Percentiles rank a stretch among this genome's conserved stretches.
phyloP scores from a whole-genome alignment of 1,140 invertebrate species.

The Aphelinus atriplicis region DNA sequence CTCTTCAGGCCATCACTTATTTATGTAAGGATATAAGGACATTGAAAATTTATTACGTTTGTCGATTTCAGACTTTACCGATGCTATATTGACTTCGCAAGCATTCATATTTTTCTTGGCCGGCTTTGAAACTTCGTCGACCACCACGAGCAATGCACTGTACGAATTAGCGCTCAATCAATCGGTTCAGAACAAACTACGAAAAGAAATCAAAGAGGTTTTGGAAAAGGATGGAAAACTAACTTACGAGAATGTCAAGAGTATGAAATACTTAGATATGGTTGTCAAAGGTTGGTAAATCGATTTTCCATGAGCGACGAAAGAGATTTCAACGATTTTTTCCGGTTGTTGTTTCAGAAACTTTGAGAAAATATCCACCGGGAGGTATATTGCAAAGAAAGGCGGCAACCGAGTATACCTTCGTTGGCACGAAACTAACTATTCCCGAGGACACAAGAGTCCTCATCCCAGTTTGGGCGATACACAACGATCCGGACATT shows the following conservation, averaged over 20 bases:
- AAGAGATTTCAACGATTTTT: constrained; percentile 37
- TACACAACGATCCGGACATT: constrained; percentile 71
- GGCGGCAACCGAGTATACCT: constrained; percentile 56
- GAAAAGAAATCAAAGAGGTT: constrained; percentile 58
- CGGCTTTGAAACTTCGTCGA: constrained; percentile 69
- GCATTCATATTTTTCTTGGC: constrained; percentile 61
- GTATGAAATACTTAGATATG: constrained; percentile 46
- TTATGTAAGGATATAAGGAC: not conserved
- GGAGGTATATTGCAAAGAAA: constrained; percentile 65
- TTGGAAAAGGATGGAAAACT: constrained; percentile 36
- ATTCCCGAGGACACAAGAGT: constrained; percentile 61
- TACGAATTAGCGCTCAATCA: constrained; percentile 63
- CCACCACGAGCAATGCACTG: constrained; percentile 59
- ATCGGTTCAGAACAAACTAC: constrained; percentile 62
- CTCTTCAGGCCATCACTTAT: too few relatives aligned
- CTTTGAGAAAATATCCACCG: constrained; percentile 70
- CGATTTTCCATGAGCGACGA: not conserved
- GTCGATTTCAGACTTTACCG: constrained; percentile 44
- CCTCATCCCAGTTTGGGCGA: constrained; percentile 62
- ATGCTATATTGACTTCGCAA: constrained; percentile 49
- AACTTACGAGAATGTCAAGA: constrained; percentile 36
- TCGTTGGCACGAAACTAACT: constrained; percentile 58
- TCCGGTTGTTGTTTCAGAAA: constrained; percentile 60
- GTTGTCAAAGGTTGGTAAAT: constrained; percentile 37
- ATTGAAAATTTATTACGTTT: not conserved